Percentiles rank a stretch among this genome's conserved stretches.
Conservation (phyloP, 2,888 invertebrate genomes). For the Perizoma flavofasciatum region DNA sequence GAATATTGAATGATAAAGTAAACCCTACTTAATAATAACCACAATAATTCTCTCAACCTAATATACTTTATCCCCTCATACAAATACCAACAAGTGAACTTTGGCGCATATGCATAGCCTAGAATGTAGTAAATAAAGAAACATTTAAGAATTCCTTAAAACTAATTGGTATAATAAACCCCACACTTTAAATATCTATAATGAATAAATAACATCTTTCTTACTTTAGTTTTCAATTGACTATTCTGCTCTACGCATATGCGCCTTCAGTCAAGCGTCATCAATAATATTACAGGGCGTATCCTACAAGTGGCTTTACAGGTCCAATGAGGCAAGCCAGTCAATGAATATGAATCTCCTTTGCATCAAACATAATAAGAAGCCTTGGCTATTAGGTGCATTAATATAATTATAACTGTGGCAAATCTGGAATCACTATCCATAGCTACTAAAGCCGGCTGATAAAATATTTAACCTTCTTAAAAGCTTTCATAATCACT, state of each 20-base stretch:
- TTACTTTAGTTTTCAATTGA: background rate
- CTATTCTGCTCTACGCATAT: background rate
- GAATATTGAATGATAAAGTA: background rate
- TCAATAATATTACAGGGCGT: slow-evolving; percentile 29
- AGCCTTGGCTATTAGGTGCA: slow-evolving; percentile 29
- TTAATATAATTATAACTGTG: slow-evolving; percentile 30
- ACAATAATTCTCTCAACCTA: no score
- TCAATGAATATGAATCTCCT: slow-evolving; percentile 19
- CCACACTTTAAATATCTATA: slow-evolving; percentile 9
- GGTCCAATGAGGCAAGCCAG: slow-evolving; percentile 30
- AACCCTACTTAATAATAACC: no score
- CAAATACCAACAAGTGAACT: background rate
- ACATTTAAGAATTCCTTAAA: slow-evolving; percentile 8
- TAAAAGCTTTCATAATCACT: slow-evolving; percentile 21
- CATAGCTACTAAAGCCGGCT: slow-evolving; percentile 24
- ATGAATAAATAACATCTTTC: background rate
- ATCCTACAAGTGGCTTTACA: slow-evolving; percentile 27
- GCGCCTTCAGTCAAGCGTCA: slow-evolving; percentile 25
- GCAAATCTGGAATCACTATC: slow-evolving; percentile 28
- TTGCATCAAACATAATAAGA: slow-evolving; percentile 27
- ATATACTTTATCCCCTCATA: background rate
- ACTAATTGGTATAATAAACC: slow-evolving; percentile 15
- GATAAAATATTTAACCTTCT: slow-evolving; percentile 18
- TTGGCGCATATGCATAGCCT: slow-evolving; percentile 19
- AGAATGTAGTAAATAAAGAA: slow-evolving; percentile 5